Base-by-base conservation (phyloP, 1,140 invertebrate genomes). In the Whitmania pigra region DNA sequence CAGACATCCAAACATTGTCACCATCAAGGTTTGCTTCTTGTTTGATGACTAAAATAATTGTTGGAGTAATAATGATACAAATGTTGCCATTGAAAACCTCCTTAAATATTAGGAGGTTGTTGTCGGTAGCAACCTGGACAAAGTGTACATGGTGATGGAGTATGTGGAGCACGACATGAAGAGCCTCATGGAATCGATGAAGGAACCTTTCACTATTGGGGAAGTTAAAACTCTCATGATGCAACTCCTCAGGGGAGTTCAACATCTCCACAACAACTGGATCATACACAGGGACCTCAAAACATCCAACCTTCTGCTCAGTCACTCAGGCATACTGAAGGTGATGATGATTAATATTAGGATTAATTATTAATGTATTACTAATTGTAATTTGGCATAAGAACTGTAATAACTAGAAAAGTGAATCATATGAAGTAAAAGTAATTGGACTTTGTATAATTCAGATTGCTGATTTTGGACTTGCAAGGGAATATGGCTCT, bases 121-220 rank as follows among this genome's bases (percentile, higher is more conserved):
- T 0, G 94, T 99, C 6, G 96, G 97, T 9, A 95, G 91, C 76
- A 99, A 98, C 78, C 98, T 99, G 92, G 95, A 99, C 81, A 98
- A 97, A 80, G 99, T 99, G 77, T 99, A 96, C 80, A 94, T 99
- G 75, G 96, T 98, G 0, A 99, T 99, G 97, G 97, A 99, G 80
- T 99, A 97, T 82, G 94, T 99, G 0, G 96, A 99, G 78, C 96
- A 99, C 78, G 96, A 99, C 81, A 84, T 99, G 6, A 99, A 99
- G 82, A 91, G 90, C 40, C 83, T 99, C 2, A 98, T 99, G 91
- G 94, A 98, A 82, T 94, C 92, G 0, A 96, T 99, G 92, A 88
- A 94, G 92, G 78, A 80, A 69, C 80, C 81, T 25, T 82, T 82
- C 74, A 76, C 79, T 73, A 78, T 82, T 67, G 80, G 91, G 18